Conservation (phyloP, 2,888 invertebrate species). For the Crocallis elinguaria region DNA sequence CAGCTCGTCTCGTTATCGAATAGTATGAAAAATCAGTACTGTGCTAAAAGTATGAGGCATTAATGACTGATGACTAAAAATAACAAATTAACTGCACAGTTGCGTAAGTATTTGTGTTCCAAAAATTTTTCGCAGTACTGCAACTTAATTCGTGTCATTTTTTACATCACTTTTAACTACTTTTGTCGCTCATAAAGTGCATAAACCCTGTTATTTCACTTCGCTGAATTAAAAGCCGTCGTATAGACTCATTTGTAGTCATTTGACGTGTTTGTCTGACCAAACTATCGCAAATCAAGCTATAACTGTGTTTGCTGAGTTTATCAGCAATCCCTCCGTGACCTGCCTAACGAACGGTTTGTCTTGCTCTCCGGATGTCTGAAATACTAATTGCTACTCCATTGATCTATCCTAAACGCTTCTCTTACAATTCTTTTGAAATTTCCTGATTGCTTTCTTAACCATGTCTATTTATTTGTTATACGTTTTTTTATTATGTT, state of each 20-base stretch:
- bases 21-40: too few species aligned
- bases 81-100: too few species aligned
- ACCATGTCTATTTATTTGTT: neutral
- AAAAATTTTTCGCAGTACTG: too few species aligned
- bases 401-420: constrained; percentile 5
- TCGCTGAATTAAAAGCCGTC: too few species aligned
- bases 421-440: neutral
- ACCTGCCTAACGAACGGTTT: constrained; percentile 19
- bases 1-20: too few species aligned
- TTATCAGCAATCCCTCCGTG: constrained; percentile 14
- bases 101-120: too few species aligned
- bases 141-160: too few species aligned
- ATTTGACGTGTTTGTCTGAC: neutral
- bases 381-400: constrained; percentile 13
- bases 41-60: too few species aligned
- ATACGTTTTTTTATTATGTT: neutral
- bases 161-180: too few species aligned
- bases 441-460: neutral
- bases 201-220: too few species aligned
- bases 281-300: constrained; percentile 21
- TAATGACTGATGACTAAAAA: too few species aligned
- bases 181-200: too few species aligned
- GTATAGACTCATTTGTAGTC: constrained; percentile 13
- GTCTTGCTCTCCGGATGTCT: constrained; percentile 4
- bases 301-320: constrained; percentile 21